Evolutionary conservation across 2,797 vertebrate species (phyloP), one percentile per base, ranked within the genome.

Genomic region (Jordanella pulchra): DNA sequence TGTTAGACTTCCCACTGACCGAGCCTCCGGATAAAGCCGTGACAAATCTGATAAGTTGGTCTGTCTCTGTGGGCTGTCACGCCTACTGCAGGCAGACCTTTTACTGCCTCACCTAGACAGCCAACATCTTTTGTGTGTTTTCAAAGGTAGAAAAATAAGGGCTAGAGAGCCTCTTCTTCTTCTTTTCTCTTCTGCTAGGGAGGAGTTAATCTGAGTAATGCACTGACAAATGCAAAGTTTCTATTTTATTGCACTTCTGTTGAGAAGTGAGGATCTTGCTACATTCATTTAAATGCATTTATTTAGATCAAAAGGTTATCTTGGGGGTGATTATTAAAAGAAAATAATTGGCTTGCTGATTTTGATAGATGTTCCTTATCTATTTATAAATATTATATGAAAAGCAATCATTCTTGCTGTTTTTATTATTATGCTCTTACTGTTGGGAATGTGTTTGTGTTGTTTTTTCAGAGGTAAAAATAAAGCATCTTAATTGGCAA

Each of bases 1-100:
- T 1, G 21, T n/a, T 50, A 77, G 42, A 75, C 73, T 75, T 64
- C 67, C 50, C 68, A 35, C 66, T 67, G 79, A 74, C 61, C 17
- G 25, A 73, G 72, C 75, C 4, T 0, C 70, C 74, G 69, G 72
- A 84, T 72, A 75, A 78, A 86, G 71, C 79, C 15, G 73, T 74
- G 76, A 76, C 35, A 80, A 79, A 80, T 80, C 73, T 65, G 50
- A 78, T 80, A 64, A 60, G 23, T 67, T 5, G 7, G 54, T 71
- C 58, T 73, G 68, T 67, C 21, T 76, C 50, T 10, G 64, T 71
- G 75, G 60, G 71, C 54, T 67, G 63, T 82, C 83, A 69, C 68
- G 67, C 66, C 60, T 54, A 15, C 70, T 77, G 72, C 75, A 66
- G 66, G 68, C 66, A 75, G 54, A 55, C 45, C 55, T 63, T 75